Evolutionary conservation across 53 echinoderm and acorn worm species (phyloP), one percentile per base, ranked within the genome.

Genomic region (Apostichopus leukothele): DNA sequence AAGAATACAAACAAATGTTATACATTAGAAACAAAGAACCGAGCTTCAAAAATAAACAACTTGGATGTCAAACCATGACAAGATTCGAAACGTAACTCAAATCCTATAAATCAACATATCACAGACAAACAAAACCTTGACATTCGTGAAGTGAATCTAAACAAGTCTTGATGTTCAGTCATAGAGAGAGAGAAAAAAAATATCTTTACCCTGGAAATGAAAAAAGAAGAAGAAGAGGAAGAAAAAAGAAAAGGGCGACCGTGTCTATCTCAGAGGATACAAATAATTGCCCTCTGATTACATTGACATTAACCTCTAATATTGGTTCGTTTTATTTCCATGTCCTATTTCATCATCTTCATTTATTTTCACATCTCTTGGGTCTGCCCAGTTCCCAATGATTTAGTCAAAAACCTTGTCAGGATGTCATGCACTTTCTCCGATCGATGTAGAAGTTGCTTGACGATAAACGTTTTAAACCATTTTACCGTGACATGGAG

Each of bases 401-500:
- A 3, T 71, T 71, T 19, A 71, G 6, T 71, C 71, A 71, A 71
- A 19, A 71, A 3, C 51, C 23, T 51, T 81, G 81, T 54, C 81
- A 81, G 55, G 23, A 23, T 12, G 81, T 20, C 59, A 18, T 59
- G 81, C 51, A 81, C 81, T 81, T 54, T 52, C 8, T 8, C n/a
- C 20, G 22, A 54, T 81, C 19, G 51, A 81, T 50, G 19, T 57
- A 81, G 81, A 81, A 81, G 23, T 54, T 7, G 54, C 22, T 51
- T 81, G 81, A 59, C 25, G 81, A 81, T 81, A 7, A 81, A 54
- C 19, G 55, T 19, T 54, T 81, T 53, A 54, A 81, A 81, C 9
- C 81, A 81, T 81, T 81, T 50, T 54, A 57, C 76, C 59, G 19
- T 81, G 81, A 18, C 81, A 22, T 81, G 59, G 14, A 71, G 18